A percentile compares a stretch with the other conserved stretches of the same genome.
These are phyloP conservation scores for Harpagoxenus sublaevis DNA, from an alignment of 2,888 invertebrate genomes.

Conservation along the genomic window DNA sequence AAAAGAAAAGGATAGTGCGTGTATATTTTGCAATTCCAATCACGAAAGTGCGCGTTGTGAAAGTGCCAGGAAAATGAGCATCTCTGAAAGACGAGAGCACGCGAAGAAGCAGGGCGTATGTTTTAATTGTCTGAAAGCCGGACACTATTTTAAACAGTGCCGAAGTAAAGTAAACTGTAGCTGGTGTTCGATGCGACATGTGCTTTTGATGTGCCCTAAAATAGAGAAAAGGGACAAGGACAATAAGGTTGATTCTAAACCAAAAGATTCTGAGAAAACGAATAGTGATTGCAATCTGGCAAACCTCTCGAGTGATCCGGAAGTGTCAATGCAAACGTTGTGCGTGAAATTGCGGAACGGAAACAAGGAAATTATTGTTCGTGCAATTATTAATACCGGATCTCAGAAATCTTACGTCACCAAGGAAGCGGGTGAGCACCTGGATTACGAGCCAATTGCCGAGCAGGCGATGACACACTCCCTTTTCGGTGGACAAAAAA, in stretches of 20 bases:
- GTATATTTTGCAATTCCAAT: neutral
- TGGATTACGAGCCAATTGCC: neutral
- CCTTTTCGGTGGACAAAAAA: neutral
- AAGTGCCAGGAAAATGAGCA: neutral
- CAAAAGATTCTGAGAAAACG: neutral
- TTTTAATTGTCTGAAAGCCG: neutral
- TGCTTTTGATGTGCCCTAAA: neutral
- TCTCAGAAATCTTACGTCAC: neutral
- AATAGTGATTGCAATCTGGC: neutral
- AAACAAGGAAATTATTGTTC: neutral
- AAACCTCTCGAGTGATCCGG: neutral
- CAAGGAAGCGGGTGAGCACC: neutral
- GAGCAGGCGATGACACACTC: neutral
- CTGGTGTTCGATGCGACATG: neutral
- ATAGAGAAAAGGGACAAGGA: neutral
- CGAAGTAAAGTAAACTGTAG: neutral
- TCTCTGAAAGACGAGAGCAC: neutral
- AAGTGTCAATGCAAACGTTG: neutral
- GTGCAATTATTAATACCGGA: neutral
- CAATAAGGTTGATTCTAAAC: neutral
- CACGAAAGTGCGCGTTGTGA: neutral
- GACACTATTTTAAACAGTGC: neutral
- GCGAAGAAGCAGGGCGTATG: neutral
- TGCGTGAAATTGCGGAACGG: neutral
- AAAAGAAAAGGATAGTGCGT: neutral